These are phyloP conservation scores for Lepidurus apus DNA, from an alignment of 1,140 invertebrate species.

Conservation along the genomic window DNA sequence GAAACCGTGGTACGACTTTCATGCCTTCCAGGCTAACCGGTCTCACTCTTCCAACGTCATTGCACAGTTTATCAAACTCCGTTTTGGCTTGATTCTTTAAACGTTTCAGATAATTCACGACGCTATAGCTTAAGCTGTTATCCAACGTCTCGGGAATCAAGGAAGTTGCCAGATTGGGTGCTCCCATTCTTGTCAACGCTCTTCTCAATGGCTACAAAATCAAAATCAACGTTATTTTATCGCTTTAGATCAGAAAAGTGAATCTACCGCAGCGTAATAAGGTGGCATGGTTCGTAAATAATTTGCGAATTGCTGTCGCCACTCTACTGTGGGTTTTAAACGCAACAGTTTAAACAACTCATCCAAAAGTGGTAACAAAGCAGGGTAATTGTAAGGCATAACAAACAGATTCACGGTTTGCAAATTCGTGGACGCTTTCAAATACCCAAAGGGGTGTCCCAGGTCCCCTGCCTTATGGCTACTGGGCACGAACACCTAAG, in stretches of 20 bases:
- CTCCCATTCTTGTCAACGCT: conserved; percentile 84
- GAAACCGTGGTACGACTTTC: conserved; percentile 60
- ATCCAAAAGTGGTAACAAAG: conserved; percentile 84
- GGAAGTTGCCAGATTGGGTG: conserved; percentile 63
- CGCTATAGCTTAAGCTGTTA: conserved; percentile 84
- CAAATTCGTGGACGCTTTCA: conserved; percentile 94
- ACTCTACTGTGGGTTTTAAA: conserved; percentile 82
- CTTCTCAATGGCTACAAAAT: conserved; percentile 71
- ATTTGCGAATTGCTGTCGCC: conserved; percentile 83
- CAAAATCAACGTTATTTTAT: neutral
- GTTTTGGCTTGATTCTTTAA: conserved; percentile 92
- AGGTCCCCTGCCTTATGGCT: conserved; percentile 81
- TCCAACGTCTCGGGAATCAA: conserved; percentile 88
- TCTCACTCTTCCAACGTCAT: conserved; percentile 59
- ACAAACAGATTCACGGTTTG: conserved; percentile 94
- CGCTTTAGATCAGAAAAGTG: conserved; percentile 25
- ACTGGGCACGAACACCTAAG: conserved; percentile 81
- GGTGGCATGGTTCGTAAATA: conserved; percentile 92
- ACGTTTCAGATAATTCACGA: conserved; percentile 89
- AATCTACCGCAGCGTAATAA: conserved; percentile 85
- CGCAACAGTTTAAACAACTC: conserved; percentile 86
- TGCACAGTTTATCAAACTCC: conserved; percentile 87
- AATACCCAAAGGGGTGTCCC: conserved; percentile 91
- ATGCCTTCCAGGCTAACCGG: conserved; percentile 60
- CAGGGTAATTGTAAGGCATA: conserved; percentile 98